A percentile compares a stretch with the other conserved stretches of the same genome.
phyloP scores from a whole-genome alignment of 2,797 vertebrate genomes.

The Pseudomugil gertrudae region DNA sequence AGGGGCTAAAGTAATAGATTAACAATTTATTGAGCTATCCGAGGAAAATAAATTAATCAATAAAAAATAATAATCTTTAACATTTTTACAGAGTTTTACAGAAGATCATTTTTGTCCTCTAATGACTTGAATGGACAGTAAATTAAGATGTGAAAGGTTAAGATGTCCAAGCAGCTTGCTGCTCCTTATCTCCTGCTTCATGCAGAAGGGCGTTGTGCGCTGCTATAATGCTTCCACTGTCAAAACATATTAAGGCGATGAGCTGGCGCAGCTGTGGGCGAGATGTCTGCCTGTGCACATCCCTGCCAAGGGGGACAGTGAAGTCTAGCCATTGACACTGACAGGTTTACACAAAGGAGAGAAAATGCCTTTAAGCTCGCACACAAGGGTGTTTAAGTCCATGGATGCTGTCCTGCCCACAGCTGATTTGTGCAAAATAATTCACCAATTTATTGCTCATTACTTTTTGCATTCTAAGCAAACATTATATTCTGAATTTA shows the following conservation, averaged over 20 bases:
- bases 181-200: slow-evolving; percentile 37
- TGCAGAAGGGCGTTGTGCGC: slow-evolving; percentile 68
- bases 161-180: slow-evolving; percentile 1
- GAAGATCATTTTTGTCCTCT: too few species aligned
- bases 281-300: slow-evolving; percentile 59
- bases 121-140: too few species aligned
- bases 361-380: slow-evolving; percentile 11
- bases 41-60: too few species aligned
- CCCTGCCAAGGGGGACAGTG: slow-evolving; percentile 51
- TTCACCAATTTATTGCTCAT: slow-evolving; percentile 18
- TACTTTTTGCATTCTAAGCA: slow-evolving; percentile 23
- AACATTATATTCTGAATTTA: not conserved
- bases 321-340: slow-evolving; percentile 55
- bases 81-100: too few species aligned
- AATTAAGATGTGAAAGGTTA: not conserved
- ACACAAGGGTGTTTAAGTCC: slow-evolving; percentile 14
- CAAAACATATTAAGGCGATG: slow-evolving; percentile 70
- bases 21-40: too few species aligned
- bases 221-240: slow-evolving; percentile 62
- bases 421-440: slow-evolving; percentile 27
- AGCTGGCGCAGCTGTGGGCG: slow-evolving; percentile 66
- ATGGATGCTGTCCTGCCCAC: slow-evolving; percentile 22
- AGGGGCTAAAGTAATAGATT: too few species aligned
- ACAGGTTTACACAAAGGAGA: slow-evolving; percentile 43
- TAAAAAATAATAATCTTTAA: too few species aligned